Evolutionary conservation across 1,140 invertebrate species (phyloP), one percentile per base, ranked within the genome.

Genomic region (Lycorma delicatula): DNA sequence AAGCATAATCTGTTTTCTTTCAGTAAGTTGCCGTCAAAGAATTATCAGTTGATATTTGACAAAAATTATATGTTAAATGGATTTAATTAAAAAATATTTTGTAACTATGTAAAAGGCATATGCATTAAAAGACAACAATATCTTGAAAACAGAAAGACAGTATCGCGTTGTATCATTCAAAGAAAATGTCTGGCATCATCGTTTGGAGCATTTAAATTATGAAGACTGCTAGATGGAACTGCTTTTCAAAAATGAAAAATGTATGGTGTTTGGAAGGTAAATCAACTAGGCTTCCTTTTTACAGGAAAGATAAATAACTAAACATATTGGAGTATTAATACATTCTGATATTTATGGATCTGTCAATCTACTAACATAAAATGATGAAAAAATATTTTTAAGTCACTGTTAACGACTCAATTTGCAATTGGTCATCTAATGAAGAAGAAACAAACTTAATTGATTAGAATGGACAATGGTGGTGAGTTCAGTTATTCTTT

Each of bases 401-500:
- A 36, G 46, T 57, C n/a, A 50, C 31, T 16, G 46, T 50, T 50
- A 46, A 57, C 18, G 28, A 50, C 55, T 25, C 5, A 50, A 25
- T 57, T 57, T 36, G 27, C 34, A 20, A 22, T 31, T n/a, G 55
- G 50, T 41, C 12, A 20, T 20, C 26, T 59, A 29, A 11, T 59
- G 11, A 49, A 60, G 59, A 44, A 18, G 47, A 20, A 22, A 23
- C 51, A 52, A 12, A 16, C 11, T 47, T 56, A 13, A 52, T 50
- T 25, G 25, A 52, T 22, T 60, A 31, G 51, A 16, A 52, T 22
- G 20, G 61, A 63, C 46, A 60, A 60, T 54, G 51, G 61, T n/a
- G n/a, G 61, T 9, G 59, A 63, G 49, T 56, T 48, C 41, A 36
- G 23, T 11, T 56, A 51, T 26, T 34, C 62, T 23, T 27, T 66